Evolutionary conservation across 2,113 vertebrate genomes (phyloP).

Genomic region (Muntiacus muntjak): DNA sequence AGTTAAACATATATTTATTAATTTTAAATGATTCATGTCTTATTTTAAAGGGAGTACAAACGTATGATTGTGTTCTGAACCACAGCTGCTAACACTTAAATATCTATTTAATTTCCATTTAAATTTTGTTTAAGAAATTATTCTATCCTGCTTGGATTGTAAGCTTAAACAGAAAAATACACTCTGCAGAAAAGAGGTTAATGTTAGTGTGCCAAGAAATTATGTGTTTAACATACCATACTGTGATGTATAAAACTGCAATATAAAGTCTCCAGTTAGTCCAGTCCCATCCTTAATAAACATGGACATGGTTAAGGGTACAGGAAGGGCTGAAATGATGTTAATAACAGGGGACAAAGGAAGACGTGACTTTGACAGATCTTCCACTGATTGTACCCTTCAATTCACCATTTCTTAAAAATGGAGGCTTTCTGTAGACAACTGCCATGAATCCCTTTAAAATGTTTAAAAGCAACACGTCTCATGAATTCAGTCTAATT

Average conservation of each 20-base stretch:
- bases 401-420: neutral
- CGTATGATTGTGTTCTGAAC: neutral
- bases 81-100: neutral
- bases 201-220: neutral
- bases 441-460: neutral
- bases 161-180: neutral
- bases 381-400: neutral
- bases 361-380: neutral
- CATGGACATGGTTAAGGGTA: neutral
- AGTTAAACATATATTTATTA: neutral
- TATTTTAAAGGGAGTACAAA: neutral
- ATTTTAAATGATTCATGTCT: neutral
- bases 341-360: too few species aligned
- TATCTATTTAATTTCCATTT: neutral
- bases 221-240: neutral
- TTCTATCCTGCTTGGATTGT: neutral
- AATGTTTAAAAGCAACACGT: neutral
- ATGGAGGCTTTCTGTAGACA: neutral
- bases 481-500: neutral
- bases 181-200: neutral
- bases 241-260: neutral
- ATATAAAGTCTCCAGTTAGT: neutral
- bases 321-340: neutral
- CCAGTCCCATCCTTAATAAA: neutral
- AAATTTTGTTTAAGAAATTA: neutral